These are phyloP conservation scores for Aurelia sp. DNA, from an alignment of 30 jellyfish, hydroid and myxozoan genomes.

Conservation along the genomic window DNA sequence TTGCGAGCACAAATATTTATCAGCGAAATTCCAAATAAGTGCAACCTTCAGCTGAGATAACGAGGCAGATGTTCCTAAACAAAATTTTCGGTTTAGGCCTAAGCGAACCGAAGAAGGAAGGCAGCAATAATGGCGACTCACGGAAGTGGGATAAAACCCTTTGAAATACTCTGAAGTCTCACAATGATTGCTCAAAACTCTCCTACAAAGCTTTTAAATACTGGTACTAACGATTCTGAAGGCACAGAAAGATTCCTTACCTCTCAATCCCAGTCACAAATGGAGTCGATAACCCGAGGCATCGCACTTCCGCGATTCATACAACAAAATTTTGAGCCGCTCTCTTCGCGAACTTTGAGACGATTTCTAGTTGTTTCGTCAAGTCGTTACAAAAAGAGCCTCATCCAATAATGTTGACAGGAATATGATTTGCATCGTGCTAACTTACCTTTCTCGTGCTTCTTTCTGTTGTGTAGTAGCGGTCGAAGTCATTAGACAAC, in stretches of 20 bases:
- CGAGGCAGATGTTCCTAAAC: constrained; percentile 38
- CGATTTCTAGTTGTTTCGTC: neutral
- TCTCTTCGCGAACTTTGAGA: neutral
- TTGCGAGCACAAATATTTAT: too few species aligned
- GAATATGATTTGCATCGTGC: neutral
- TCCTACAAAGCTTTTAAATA: too few species aligned
- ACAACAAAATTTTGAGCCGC: constrained; percentile 13
- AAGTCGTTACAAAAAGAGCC: too few species aligned
- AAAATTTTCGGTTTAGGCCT: constrained; percentile 17
- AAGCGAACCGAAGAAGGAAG: neutral
- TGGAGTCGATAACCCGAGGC: constrained; percentile 7
- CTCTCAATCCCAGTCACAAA: constrained; percentile 10
- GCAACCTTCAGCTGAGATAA: too few species aligned
- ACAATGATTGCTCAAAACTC: too few species aligned
- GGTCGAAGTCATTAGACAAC: neutral
- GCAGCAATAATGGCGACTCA: constrained; percentile 41
- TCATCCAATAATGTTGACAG: too few species aligned
- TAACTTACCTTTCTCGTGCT: neutral
- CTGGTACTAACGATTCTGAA: neutral
- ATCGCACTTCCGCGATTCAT: constrained; percentile 51
- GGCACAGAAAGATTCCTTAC: neutral
- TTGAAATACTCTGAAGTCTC: too few species aligned
- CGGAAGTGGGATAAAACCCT: constrained; percentile 44
- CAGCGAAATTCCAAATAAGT: too few species aligned
- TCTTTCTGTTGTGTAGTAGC: neutral